These are phyloP conservation scores for Sipha flava DNA, from an alignment of 1,140 invertebrate genomes.

Conservation along the genomic window DNA sequence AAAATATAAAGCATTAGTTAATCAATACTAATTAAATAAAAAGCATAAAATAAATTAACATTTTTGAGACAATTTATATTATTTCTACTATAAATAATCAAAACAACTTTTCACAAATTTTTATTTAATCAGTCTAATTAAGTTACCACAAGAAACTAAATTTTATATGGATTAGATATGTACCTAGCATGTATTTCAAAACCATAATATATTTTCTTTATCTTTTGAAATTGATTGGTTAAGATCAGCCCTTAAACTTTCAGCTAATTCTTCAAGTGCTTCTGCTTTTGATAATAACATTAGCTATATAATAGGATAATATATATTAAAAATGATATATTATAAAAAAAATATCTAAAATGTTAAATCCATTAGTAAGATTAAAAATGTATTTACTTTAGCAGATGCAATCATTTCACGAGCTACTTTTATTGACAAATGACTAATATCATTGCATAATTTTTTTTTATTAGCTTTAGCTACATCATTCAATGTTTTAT, in stretches of 20 bases:
- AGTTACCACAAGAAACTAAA: no score
- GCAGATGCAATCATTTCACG: constrained; percentile 73
- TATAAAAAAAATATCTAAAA: neutral
- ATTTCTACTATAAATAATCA: no score
- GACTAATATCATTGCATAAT: constrained; percentile 57
- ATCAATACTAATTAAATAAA: no score
- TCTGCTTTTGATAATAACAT: constrained; percentile 69
- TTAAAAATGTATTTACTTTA: constrained; percentile 52
- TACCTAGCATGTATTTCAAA: no score
- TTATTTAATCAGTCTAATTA: no score
- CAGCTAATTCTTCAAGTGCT: constrained; percentile 67
- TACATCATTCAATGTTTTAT: constrained; percentile 62
- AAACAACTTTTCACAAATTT: no score
- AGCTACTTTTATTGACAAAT: constrained; percentile 60
- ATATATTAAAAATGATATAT: neutral
- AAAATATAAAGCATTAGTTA: no score
- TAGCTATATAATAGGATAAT: constrained; percentile 53
- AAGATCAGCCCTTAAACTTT: constrained; percentile 51
- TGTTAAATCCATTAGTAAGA: neutral
- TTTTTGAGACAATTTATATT: no score
- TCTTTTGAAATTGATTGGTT: constrained; percentile 6
- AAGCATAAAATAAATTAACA: no score
- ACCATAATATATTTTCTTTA: constrained; percentile 10
- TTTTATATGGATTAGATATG: no score
- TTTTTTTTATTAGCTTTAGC: constrained; percentile 58